Conservation (phyloP, 1,140 invertebrate genomes). For the Pogonus chalceus region DNA sequence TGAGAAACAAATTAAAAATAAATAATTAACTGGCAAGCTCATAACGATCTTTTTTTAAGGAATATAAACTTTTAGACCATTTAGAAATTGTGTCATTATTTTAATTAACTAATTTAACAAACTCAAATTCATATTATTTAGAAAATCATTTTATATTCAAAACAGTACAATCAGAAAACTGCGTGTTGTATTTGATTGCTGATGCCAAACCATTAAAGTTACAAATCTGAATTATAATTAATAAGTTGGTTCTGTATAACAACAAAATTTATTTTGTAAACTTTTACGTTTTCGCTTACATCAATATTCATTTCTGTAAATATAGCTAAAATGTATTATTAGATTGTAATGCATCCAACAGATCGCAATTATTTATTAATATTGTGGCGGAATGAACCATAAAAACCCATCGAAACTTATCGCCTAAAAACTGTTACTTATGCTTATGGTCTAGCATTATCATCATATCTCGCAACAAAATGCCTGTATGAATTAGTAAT, state of each 20-base stretch:
- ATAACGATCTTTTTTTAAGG: too few relatives aligned
- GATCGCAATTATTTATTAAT: conserved; percentile 33
- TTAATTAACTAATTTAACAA: conserved; percentile 28
- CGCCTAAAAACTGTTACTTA: neutral
- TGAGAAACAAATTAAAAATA: conserved; percentile 23
- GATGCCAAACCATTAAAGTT: conserved; percentile 17
- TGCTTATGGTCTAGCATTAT: neutral
- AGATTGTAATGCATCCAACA: conserved; percentile 24
- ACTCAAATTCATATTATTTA: conserved; percentile 27
- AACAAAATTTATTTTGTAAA: conserved; percentile 29
- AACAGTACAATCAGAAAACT: conserved; percentile 24
- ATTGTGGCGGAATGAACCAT: conserved; percentile 27
- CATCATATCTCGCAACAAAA: neutral
- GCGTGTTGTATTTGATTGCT: conserved; percentile 20
- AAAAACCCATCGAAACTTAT: conserved; percentile 9
- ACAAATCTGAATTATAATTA: conserved; percentile 22
- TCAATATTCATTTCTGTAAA: conserved; percentile 21
- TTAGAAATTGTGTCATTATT: conserved; percentile 10
- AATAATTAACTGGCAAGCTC: too few relatives aligned
- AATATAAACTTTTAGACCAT: too few relatives aligned
- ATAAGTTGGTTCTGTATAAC: conserved; percentile 22
- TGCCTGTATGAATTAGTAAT: too few relatives aligned
- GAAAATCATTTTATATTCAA: conserved; percentile 33
- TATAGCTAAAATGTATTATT: conserved; percentile 34
- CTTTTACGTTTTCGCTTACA: conserved; percentile 30